Percentiles rank a stretch among this genome's conserved stretches.
Evolutionary conservation across 1,140 invertebrate genomes (phyloP).

Genomic region (Aphelenchoides avenae): DNA sequence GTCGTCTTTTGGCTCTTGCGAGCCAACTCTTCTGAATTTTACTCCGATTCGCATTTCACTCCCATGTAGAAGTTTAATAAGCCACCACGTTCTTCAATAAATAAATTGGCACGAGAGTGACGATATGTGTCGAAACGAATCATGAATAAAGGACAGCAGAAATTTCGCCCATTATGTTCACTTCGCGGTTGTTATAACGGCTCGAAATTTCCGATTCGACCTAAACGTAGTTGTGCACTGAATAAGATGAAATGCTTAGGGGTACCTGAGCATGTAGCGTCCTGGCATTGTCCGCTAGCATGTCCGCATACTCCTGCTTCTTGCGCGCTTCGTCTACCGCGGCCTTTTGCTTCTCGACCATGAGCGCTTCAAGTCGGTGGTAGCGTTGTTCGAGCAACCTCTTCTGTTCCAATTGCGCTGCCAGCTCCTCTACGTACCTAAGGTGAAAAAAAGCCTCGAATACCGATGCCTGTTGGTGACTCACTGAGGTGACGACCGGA

Average conservation of each 20-base stretch:
- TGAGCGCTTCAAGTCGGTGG: conserved; percentile 11
- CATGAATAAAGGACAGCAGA: conserved; percentile 12
- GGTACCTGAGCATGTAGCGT: too few species aligned
- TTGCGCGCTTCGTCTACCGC: conserved; percentile 7
- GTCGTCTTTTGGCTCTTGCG: too few species aligned
- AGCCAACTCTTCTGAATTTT: too few species aligned
- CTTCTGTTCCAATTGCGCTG: conserved; percentile 35
- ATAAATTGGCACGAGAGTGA: too few species aligned
- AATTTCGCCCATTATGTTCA: conserved; percentile 81
- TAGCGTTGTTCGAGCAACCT: conserved; percentile 30
- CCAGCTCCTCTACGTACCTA: conserved; percentile 42
- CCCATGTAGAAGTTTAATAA: too few species aligned
- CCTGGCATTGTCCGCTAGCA: conserved; percentile 13
- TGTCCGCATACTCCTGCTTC: conserved; percentile 20
- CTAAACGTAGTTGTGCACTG: too few species aligned
- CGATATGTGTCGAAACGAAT: too few species aligned
- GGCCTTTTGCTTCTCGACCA: conserved; percentile 22
- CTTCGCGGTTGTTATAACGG: conserved; percentile 79
- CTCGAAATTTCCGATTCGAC: conserved; percentile 83
- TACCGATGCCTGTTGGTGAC: background rate
- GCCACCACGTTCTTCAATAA: too few species aligned
- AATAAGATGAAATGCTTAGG: too few species aligned
- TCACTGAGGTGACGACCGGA: conserved; percentile 40
- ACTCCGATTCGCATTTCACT: too few species aligned
- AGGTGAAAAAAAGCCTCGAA: background rate